phyloP scores from a whole-genome alignment of 2,113 vertebrate species.

The Turdus rufiventris region DNA sequence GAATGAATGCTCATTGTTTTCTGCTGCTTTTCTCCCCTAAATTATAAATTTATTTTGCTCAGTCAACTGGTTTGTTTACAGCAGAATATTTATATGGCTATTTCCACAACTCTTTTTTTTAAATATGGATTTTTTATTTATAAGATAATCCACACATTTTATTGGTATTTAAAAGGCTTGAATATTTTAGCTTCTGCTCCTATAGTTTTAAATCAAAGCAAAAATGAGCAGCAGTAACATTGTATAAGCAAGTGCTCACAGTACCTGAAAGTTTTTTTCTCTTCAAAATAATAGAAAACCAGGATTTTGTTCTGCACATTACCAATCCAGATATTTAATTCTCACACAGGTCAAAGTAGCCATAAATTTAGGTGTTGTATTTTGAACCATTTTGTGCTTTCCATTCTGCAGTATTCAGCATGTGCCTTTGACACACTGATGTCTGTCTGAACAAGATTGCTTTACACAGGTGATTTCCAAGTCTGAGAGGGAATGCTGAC shows the following conservation, averaged over 20 bases:
- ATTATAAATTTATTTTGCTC: conserved; percentile 29
- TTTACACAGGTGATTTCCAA: neutral
- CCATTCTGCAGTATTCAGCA: neutral
- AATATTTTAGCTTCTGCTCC: neutral
- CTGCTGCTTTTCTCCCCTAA: conserved; percentile 1
- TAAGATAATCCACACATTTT: neutral
- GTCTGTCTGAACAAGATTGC: neutral
- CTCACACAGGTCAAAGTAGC: neutral
- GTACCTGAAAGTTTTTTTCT: neutral
- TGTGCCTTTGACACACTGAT: neutral
- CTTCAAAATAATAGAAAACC: neutral
- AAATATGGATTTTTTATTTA: neutral
- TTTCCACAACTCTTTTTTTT: neutral
- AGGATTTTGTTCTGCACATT: neutral
- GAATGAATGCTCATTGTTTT: conserved; percentile 13
- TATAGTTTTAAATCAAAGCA: neutral
- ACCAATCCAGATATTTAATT: neutral
- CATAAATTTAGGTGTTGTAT: neutral
- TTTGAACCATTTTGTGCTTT: neutral
- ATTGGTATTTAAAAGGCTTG: neutral
- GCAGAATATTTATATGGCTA: neutral
- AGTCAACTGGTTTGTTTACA: conserved; percentile 4
- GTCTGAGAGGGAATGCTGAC: neutral
- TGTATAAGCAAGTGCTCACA: neutral
- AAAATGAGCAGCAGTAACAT: neutral